Conservation (phyloP, 1,140 invertebrate genomes). For the Megalonaias nervosa region DNA sequence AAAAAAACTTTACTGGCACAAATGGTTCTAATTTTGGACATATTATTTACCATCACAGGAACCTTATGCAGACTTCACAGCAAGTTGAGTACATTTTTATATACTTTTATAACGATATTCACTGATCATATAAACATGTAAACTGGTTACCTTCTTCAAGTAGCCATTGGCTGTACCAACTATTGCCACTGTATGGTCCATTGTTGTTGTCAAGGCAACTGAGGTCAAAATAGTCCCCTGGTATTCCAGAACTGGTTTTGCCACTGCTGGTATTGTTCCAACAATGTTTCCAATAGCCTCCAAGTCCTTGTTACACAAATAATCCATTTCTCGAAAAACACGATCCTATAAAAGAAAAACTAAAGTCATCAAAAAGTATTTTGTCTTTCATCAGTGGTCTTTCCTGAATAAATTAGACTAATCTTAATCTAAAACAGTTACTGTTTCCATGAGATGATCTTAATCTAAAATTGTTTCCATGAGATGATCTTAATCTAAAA, state of each 20-base stretch:
- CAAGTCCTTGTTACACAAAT: conserved; percentile 52
- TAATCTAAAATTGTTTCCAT: too few species aligned
- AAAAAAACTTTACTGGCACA: too few species aligned
- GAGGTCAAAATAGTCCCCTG: conserved; percentile 78
- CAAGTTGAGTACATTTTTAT: too few species aligned
- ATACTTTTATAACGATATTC: too few species aligned
- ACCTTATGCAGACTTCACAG: too few species aligned
- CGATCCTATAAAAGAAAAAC: conserved; percentile 12
- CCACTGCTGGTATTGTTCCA: conserved; percentile 38
- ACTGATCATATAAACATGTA: background rate
- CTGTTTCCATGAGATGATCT: too few species aligned
- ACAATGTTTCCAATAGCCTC: conserved; percentile 56
- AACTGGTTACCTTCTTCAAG: conserved; percentile 87
- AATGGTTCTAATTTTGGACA: too few species aligned
- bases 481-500: too few species aligned
- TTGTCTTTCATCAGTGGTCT: conserved; percentile 42
- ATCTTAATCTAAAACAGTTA: background rate
- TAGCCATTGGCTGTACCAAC: conserved; percentile 92
- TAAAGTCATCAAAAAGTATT: conserved; percentile 1
- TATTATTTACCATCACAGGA: too few species aligned
- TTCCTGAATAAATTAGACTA: conserved; percentile 12
- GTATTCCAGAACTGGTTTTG: conserved; percentile 41
- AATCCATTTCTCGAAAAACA: conserved; percentile 38
- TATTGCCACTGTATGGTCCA: conserved; percentile 97
- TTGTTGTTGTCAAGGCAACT: conserved; percentile 93